Conservation (phyloP, 2,888 invertebrate genomes). For the Stenichneumon culpator region DNA sequence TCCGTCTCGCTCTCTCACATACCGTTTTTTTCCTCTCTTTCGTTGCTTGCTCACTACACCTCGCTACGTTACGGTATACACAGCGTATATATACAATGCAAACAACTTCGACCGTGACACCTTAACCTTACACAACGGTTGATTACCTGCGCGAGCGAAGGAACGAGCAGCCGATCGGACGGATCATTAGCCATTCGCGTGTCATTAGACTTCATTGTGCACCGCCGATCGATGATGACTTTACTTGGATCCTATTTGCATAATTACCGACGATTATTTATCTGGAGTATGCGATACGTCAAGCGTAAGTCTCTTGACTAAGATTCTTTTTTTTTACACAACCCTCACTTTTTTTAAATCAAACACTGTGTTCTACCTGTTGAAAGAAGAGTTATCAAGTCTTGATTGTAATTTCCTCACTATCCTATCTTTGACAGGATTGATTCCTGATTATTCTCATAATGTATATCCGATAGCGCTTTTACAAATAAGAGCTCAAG, state of each 20-base stretch:
- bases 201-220: slow-evolving; percentile 72
- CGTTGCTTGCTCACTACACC: not conserved
- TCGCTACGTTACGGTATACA: slow-evolving; percentile 16
- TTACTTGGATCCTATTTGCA: slow-evolving; percentile 72
- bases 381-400: slow-evolving; percentile 41
- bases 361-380: slow-evolving; percentile 5
- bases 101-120: slow-evolving; percentile 82
- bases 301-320: slow-evolving; percentile 18
- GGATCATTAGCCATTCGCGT: slow-evolving; percentile 71
- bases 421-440: slow-evolving; percentile 26
- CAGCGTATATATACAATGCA: slow-evolving; percentile 70
- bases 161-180: slow-evolving; percentile 58
- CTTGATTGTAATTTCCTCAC: slow-evolving; percentile 46
- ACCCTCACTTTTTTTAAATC: slow-evolving; percentile 22
- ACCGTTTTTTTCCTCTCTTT: slow-evolving; percentile 4
- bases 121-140: slow-evolving; percentile 81
- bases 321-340: slow-evolving; percentile 25
- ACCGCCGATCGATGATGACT: slow-evolving; percentile 70
- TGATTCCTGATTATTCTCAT: slow-evolving; percentile 11
- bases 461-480: not conserved
- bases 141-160: slow-evolving; percentile 72
- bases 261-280: slow-evolving; percentile 79
- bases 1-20: slow-evolving; percentile 26
- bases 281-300: slow-evolving; percentile 74
- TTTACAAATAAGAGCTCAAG: too few species aligned